Evolutionary conservation across 1,140 invertebrate genomes (phyloP), one percentile per base, ranked within the genome.

Genomic region (Copidosoma floridanum): DNA sequence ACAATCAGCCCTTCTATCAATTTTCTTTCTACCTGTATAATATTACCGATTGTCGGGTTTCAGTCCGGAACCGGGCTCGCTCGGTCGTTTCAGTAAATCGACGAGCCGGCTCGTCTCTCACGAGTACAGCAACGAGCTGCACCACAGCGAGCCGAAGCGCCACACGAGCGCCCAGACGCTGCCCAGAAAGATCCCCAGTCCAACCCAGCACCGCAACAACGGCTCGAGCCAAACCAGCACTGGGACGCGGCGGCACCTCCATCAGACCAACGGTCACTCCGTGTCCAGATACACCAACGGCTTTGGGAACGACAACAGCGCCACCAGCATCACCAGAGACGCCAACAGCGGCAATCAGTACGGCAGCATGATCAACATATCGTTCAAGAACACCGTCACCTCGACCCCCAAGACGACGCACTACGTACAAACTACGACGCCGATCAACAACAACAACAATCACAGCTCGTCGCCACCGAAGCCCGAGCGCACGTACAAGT

Each of bases 71-170:
- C 71, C 75, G 54, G 72, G 65, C 57, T 75, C 90, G 2, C 79
- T 93, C 59, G 89, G 89, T 37, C 85, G 91, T 57, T 87, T 90
- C 78, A 92, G 89, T 81, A 91, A 90, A 74, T 89, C 88, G 0
- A 88, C 89, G 16, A 85, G 88, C 67, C 82, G 88, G 43, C 76
- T 92, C 58, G 82, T 81, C 56, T n/a, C n/a, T n/a, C 12, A 32
- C 29, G 29, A 32, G 29, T 82, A 82, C 57, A 73, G 77, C 48
- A 80, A 83, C 66, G 76, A 78, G 16, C 77, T 79, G 35, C n/a
- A n/a, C n/a, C 78, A 84, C 37, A 44, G 18, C 20, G 46, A 57
- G 10, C n/a, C 14, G 24, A 83, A 86, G 14, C 84, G 87, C 58
- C 75, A 80, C 18, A 82, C 87, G n/a, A 86, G 83, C 35, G 85